Conservation (phyloP, 2,797 vertebrate genomes). For the Rhinophrynus dorsalis region DNA sequence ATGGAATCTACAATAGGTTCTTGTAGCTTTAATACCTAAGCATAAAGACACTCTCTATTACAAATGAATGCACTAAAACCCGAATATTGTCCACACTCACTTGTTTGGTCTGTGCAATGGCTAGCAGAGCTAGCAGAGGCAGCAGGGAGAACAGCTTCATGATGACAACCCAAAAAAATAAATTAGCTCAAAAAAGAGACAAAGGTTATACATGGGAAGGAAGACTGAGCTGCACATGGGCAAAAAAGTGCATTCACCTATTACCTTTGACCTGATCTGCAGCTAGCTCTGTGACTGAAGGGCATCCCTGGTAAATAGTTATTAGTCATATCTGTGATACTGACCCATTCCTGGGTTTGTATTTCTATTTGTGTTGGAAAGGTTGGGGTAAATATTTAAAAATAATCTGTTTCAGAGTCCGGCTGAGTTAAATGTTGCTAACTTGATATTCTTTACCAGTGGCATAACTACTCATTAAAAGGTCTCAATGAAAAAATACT, state of each 20-base stretch:
- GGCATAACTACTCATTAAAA: too few relatives aligned
- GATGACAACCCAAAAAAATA: background rate
- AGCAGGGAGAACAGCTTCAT: constrained; percentile 31
- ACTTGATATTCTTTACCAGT: too few relatives aligned
- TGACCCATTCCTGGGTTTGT: background rate
- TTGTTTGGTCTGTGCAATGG: background rate
- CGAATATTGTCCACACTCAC: constrained; percentile 2
- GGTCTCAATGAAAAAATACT: too few relatives aligned
- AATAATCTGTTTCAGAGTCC: too few relatives aligned
- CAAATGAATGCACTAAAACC: too few relatives aligned
- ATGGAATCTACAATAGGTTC: too few relatives aligned
- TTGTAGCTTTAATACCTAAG: too few relatives aligned
- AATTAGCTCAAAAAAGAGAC: constrained; percentile 1
- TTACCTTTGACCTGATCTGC: background rate
- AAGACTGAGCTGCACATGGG: background rate
- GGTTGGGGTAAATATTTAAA: too few relatives aligned
- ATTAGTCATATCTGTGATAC: background rate
- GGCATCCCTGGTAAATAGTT: background rate
- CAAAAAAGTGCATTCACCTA: constrained; percentile 32
- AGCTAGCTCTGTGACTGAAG: background rate
- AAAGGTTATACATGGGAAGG: constrained; percentile 26
- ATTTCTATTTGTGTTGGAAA: background rate
- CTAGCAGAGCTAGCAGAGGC: constrained; percentile 5
- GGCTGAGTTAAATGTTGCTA: too few relatives aligned
- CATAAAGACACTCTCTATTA: too few relatives aligned